Evolutionary conservation across 1,140 invertebrate genomes (phyloP), one percentile per base, ranked within the genome.

Genomic region (Ceratosolen solmsi): DNA sequence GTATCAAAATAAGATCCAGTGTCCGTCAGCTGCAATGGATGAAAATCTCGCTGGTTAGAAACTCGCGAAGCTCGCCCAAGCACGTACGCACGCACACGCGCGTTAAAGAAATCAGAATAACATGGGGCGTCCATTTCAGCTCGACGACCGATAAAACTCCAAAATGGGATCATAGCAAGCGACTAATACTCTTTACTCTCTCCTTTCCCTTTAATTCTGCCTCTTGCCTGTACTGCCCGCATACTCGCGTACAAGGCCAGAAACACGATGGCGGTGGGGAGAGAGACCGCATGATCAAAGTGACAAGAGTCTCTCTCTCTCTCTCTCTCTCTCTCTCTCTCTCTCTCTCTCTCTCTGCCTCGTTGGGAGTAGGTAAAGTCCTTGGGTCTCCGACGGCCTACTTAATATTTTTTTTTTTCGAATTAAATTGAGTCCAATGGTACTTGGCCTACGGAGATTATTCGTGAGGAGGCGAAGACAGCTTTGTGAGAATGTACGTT

Each of bases 111-210:
- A 71, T 3, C 1, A 4, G n/a, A 2, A 13, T 25, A 49, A n/a
- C 38, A 46, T 13, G n/a, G 25, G 9, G 11, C 46, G 63, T 36
- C 63, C 25, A 20, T 65, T 65, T 8, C 0, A n/a, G 1, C 8
- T 68, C 30, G 20, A 68, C 58, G 9, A 13, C 58, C 46, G 60
- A 80, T 74, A 79, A 77, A 82, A 84, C 83, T 84, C 84, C 82
- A 65, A 72, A 86, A 85, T 82, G 76, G 86, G 85, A 86, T 87
- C 84, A 86, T 74, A 36, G 41, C 78, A 38, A 83, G 80, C 76
- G 65, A 74, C 86, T 86, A 87, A 86, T 87, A 84, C 86, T 87
- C 86, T 87, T 86, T 87, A 87, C 87, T 82, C 84, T 46, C 38
- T 78, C 80, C 75, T 79, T 46, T 82, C 54, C 71, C 74, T 72